These are phyloP conservation scores for Eptesicus fuscus DNA, from an alignment of 2,113 vertebrate genomes.

Conservation along the genomic window DNA sequence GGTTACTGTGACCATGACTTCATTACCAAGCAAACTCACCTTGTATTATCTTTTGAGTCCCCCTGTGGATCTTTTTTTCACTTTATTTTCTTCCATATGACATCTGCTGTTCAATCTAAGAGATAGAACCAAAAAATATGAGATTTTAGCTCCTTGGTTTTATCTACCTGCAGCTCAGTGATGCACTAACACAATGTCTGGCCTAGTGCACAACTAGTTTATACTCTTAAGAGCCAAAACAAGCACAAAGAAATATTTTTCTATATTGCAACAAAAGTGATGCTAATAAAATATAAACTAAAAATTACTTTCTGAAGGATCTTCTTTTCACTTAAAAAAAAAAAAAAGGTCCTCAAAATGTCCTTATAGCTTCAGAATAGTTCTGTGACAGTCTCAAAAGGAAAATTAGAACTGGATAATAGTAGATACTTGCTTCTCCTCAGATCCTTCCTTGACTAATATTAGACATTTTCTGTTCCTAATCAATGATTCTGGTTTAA, in stretches of 20 bases:
- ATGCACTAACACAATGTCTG: not conserved
- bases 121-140: conserved; percentile 6
- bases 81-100: not conserved
- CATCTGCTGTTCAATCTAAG: conserved; percentile 28
- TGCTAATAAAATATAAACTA: not conserved
- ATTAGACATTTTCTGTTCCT: too few relatives aligned
- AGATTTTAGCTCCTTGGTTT: not conserved
- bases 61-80: not conserved
- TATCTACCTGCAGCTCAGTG: not conserved
- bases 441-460: too few relatives aligned
- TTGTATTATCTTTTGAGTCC: conserved; percentile 44
- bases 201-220: not conserved
- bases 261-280: not conserved
- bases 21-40: conserved; percentile 1
- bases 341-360: not conserved
- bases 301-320: not conserved
- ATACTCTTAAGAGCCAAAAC: not conserved
- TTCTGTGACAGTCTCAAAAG: too few relatives aligned
- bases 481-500: too few relatives aligned
- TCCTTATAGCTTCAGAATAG: not conserved
- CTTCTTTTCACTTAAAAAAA: not conserved
- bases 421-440: too few relatives aligned
- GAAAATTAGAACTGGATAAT: too few relatives aligned
- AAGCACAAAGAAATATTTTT: not conserved
- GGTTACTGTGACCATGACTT: conserved; percentile 10